Percentiles rank a stretch among this genome's conserved stretches.
Evolutionary conservation across 2,888 invertebrate species (phyloP).

Genomic region (Rhagium mordax): DNA sequence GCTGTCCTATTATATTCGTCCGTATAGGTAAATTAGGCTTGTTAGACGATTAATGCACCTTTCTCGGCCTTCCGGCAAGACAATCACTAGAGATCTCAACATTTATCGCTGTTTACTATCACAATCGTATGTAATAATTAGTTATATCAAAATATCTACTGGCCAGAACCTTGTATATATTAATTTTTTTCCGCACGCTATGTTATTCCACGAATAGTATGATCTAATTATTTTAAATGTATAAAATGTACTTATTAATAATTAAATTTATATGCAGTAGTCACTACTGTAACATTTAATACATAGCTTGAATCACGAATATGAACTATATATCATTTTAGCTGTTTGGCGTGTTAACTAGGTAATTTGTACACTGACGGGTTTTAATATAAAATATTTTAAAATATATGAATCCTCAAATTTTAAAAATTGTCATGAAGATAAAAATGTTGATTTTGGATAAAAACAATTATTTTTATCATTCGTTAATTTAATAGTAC

Average conservation of each 20-base stretch:
- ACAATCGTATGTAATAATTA: conserved; percentile 33
- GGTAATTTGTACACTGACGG: neutral
- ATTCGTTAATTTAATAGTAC: too few species aligned
- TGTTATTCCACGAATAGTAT: conserved; percentile 24
- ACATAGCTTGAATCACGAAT: conserved; percentile 2
- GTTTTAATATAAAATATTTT: neutral
- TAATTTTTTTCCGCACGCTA: conserved; percentile 32
- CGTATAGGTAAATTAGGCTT: conserved; percentile 31
- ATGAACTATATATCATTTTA: conserved; percentile 11
- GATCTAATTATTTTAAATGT: conserved; percentile 27
- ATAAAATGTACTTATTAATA: conserved; percentile 15
- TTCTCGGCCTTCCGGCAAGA: conserved; percentile 32
- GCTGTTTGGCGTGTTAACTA: neutral
- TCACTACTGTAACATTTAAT: conserved; percentile 29
- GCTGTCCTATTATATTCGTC: conserved; percentile 36
- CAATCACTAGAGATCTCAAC: conserved; percentile 34
- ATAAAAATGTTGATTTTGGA: too few species aligned
- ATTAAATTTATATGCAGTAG: conserved; percentile 18
- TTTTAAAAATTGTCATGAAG: too few species aligned
- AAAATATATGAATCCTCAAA: too few species aligned
- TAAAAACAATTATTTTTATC: too few species aligned
- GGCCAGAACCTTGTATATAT: conserved; percentile 3
- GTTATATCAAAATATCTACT: conserved; percentile 31
- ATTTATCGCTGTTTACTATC: conserved; percentile 36
- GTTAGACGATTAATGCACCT: conserved; percentile 26